Evolutionary conservation across 2,797 vertebrate genomes (phyloP), one percentile per base, ranked within the genome.

Genomic region (Chloroceryle inda): DNA sequence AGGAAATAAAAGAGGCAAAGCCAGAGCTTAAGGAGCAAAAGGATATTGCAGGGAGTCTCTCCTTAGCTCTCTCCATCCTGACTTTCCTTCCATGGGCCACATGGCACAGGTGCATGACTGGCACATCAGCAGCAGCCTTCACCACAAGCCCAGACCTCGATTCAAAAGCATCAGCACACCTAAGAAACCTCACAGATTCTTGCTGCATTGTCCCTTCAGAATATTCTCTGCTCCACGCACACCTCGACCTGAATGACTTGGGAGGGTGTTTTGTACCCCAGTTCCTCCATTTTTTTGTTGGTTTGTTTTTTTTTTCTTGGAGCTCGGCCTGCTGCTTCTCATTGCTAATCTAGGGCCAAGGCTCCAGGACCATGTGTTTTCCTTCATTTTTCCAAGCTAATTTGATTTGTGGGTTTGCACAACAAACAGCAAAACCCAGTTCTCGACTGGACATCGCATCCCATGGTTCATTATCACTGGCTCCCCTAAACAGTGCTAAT

Each of bases 71-170:
- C 45, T 37, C 61, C 2, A 1, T 61, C 3, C 45, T 66, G 42
- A 66, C 29, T 45, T 67, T 89, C n/a, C 37, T 49, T 45, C 52
- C 16, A 5, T 9, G 33, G 33, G 26, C 44, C 42, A 15, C 1
- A 9, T 12, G 40, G 24, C 29, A 35, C 29, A 3, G 3, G 23
- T 3, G 1, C 24, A 17, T 1, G 1, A 13, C 5, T 4, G 38
- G 22, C 24, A 27, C 3, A 5, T 7, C 37, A 59, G 52, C 69
- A 74, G 64, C 68, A 85, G 31, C 73, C 61, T 52, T 38, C 9
- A 11, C 29, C 3, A 2, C 27, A 35, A 89, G 23, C n/a, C 15
- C 61, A 18, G 26, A 58, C 17, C 33, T 59, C 44, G 13, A 27
- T 92, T 27, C 61, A 33, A 4, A 85, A 44, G 44, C 21, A 17